These are phyloP conservation scores for Melanaphis sacchari DNA, from an alignment of 1,140 invertebrate species.

Conservation along the genomic window DNA sequence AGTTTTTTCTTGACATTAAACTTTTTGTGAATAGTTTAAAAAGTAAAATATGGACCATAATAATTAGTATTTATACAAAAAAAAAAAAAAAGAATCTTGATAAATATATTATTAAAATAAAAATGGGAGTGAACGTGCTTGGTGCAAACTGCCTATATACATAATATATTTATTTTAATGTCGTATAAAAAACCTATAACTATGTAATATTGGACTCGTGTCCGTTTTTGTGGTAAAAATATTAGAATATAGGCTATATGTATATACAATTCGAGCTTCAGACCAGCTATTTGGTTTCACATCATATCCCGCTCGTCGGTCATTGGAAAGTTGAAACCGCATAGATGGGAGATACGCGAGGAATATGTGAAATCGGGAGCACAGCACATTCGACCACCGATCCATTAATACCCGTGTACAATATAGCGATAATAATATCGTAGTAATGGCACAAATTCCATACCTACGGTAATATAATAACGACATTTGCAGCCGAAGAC, in stretches of 20 bases:
- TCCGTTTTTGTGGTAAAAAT: not conserved
- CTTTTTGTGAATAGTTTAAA: too few relatives aligned
- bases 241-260: not conserved
- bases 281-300: not conserved
- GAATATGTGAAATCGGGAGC: not conserved
- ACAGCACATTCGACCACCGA: not conserved
- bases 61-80: too few relatives aligned
- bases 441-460: not conserved
- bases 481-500: not conserved
- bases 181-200: too few relatives aligned
- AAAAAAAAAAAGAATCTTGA: too few relatives aligned
- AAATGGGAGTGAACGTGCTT: too few relatives aligned
- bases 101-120: too few relatives aligned
- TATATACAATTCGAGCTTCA: not conserved
- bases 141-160: too few relatives aligned
- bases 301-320: not conserved
- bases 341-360: not conserved
- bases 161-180: not conserved
- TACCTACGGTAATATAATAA: not conserved
- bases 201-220: not conserved
- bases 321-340: not conserved
- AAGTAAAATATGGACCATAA: too few relatives aligned
- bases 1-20: too few relatives aligned
- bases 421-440: not conserved
- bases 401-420: not conserved